These are phyloP conservation scores for Dryoscopus gambensis DNA, from an alignment of 2,113 vertebrate genomes.

Conservation along the genomic window DNA sequence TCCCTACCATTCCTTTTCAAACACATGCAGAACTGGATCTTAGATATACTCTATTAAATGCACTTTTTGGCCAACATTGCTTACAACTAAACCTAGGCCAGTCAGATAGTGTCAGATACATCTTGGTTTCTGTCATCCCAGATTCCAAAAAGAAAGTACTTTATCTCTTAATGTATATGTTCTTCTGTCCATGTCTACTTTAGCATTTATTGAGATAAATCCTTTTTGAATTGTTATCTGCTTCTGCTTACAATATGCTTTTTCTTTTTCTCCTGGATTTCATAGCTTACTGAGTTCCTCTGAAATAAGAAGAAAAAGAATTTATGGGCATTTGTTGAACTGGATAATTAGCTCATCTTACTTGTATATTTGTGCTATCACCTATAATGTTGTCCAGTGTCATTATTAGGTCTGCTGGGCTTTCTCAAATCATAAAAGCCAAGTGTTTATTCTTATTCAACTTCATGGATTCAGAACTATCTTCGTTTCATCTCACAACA, in stretches of 20 bases:
- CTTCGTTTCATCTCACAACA: background rate
- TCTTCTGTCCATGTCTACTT: background rate
- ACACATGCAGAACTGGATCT: background rate
- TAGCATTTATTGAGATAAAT: background rate
- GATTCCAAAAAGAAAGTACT: background rate
- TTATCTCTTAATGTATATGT: conserved; percentile 13
- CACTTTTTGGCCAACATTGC: background rate
- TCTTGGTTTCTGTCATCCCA: conserved; percentile 13
- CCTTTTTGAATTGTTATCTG: background rate
- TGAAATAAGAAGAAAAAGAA: background rate
- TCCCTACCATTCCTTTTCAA: conserved; percentile 20
- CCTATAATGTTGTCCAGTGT: background rate
- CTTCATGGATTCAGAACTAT: background rate
- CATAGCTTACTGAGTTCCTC: background rate
- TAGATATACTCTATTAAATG: conserved; percentile 31
- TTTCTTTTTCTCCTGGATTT: background rate
- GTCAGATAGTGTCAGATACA: background rate
- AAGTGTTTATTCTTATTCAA: background rate
- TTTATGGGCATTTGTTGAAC: background rate
- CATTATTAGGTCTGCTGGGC: background rate
- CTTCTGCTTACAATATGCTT: background rate
- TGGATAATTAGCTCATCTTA: background rate
- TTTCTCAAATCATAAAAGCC: background rate
- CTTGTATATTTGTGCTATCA: background rate
- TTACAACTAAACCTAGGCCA: background rate